Base-by-base conservation (phyloP, 2,888 invertebrate species). In the Rhyacophila evoluta region DNA sequence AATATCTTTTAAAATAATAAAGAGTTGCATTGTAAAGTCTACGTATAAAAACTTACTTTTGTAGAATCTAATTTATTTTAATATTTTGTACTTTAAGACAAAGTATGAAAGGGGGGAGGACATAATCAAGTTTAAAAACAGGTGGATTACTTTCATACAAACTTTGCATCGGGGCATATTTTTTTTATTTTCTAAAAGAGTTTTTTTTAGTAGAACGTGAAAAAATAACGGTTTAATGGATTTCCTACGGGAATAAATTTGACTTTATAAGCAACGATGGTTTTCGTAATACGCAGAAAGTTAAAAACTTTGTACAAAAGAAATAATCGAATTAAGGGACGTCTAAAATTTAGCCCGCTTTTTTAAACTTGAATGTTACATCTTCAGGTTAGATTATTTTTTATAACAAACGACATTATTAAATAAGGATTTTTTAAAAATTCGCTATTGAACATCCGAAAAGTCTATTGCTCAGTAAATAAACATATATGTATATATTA, bases 181-280 rank as follows among this genome's bases (percentile, higher is more conserved):
- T 55, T 55, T 55, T 25, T 55, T 55, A 55, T 55, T 55, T 55
- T 19, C 25, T 25, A 12, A 25, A 39, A 55, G 55, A 55, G 55
- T 55, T 25, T 25, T 55, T n/a, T 55, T 15, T 55, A 55, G 19
- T 10, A 25, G 12, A 12, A 55, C 19, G 55, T 19, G 19, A 55
- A 41, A 41, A 55, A 55, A 55, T 55, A 55, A 55, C 55, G 55
- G 55, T 55, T 19, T 55, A 55, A 55, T 55, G 55, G 25, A 55
- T 55, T 55, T 55, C 55, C 55, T 25, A 55, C 55, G 25, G 55
- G 55, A 55, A 55, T 41, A 55, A 25, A 55, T 55, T 55, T 55
- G 55, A 55, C 55, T 55, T 55, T 55, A 55, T 55, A 55, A 55
- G 19, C 55, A 55, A 55, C 55, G 55, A 55, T 25, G 55, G 19